Evolutionary conservation across 53 echinoderm and acorn worm genomes (phyloP).

Genomic region (Arbacia lixula): DNA sequence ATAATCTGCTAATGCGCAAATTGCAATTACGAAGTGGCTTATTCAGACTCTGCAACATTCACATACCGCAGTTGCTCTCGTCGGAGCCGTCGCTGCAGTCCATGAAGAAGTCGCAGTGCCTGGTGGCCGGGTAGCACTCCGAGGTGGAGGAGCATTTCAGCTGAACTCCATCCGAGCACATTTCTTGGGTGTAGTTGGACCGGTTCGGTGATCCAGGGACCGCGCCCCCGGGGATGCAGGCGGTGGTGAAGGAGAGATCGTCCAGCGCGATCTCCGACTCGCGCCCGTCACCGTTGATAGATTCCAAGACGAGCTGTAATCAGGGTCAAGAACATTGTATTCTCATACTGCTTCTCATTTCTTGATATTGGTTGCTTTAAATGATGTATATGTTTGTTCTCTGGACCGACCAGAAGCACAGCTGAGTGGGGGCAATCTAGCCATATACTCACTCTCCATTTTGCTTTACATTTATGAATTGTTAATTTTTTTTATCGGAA

Average conservation of each 20-base stretch:
- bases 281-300: conserved; percentile 48
- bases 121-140: conserved; percentile 56
- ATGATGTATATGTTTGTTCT: too few relatives aligned
- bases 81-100: conserved; percentile 70
- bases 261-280: conserved; percentile 75
- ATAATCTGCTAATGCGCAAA: too few relatives aligned
- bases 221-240: conserved; percentile 58
- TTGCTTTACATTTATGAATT: too few relatives aligned
- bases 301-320: conserved; percentile 59
- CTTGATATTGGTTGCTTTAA: too few relatives aligned
- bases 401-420: too few relatives aligned
- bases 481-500: too few relatives aligned
- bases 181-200: conserved; percentile 44
- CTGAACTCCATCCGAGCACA: conserved; percentile 60
- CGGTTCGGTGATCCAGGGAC: conserved; percentile 61
- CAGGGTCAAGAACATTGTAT: too few relatives aligned
- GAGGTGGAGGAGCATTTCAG: conserved; percentile 45
- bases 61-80: conserved; percentile 59
- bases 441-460: too few relatives aligned
- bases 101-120: conserved; percentile 65
- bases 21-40: too few relatives aligned
- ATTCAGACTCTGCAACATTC: too few relatives aligned
- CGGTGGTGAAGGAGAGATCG: conserved; percentile 62
- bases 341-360: too few relatives aligned
- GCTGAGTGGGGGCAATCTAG: too few relatives aligned